Evolutionary conservation across 2,888 invertebrate genomes (phyloP).

Genomic region (Sussaba pulchella): DNA sequence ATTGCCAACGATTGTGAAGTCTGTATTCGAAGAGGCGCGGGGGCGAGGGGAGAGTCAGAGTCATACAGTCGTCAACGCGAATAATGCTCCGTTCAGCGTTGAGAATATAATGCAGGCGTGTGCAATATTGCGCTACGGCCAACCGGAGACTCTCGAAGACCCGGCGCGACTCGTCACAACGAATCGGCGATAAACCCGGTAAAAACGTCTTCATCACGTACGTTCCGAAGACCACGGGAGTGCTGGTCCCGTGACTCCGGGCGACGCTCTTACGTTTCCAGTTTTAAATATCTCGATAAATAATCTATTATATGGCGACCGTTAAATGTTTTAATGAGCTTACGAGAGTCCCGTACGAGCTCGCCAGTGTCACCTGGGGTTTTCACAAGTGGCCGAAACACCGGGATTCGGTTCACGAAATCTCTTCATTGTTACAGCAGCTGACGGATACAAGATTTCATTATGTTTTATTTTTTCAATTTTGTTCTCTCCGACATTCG

Average conservation of each 20-base stretch:
- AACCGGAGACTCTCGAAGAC: constrained; percentile 38
- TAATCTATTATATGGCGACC: constrained; percentile 81
- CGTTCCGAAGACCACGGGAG: constrained; percentile 41
- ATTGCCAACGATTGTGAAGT: constrained; percentile 4
- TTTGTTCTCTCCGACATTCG: neutral
- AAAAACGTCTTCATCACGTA: constrained; percentile 79
- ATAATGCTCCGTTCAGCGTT: constrained; percentile 39
- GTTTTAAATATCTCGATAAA: constrained; percentile 79
- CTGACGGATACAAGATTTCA: neutral
- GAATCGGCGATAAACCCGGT: constrained; percentile 78
- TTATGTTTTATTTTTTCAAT: constrained; percentile 25
- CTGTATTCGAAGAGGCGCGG: neutral
- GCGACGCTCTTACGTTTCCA: constrained; percentile 64
- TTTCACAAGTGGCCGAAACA: constrained; percentile 68
- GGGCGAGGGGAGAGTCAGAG: neutral
- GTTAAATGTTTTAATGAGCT: constrained; percentile 81
- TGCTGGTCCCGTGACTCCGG: constrained; percentile 27
- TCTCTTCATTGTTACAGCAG: constrained; percentile 63
- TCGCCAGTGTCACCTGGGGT: constrained; percentile 24
- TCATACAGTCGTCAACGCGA: constrained; percentile 69
- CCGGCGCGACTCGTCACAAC: constrained; percentile 69
- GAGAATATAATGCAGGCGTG: constrained; percentile 41
- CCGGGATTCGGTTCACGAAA: constrained; percentile 56
- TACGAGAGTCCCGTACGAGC: constrained; percentile 51
- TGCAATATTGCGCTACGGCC: constrained; percentile 38